A percentile compares a stretch with the other conserved stretches of the same genome.
Evolutionary conservation across 2,113 vertebrate species (phyloP).

Genomic region (Malurus alboscapulatus): DNA sequence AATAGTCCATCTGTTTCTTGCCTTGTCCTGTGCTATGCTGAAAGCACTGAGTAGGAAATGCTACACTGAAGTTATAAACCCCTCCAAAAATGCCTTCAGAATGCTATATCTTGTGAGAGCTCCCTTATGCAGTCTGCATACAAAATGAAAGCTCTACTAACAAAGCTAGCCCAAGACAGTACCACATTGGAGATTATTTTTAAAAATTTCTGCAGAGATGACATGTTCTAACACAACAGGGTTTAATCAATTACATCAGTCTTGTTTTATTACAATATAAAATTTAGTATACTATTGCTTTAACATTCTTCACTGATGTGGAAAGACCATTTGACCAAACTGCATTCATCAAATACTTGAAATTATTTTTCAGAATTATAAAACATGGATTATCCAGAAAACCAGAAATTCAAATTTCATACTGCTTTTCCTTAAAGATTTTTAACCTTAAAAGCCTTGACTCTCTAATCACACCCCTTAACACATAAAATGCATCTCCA

Average conservation of each 20-base stretch:
- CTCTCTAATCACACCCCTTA: not conserved
- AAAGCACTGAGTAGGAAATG: not conserved
- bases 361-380: not conserved
- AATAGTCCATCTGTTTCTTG: not conserved
- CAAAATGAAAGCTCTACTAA: not conserved
- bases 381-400: not conserved
- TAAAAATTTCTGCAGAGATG: not conserved
- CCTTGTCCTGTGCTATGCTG: not conserved
- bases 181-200: not conserved
- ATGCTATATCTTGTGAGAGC: not conserved
- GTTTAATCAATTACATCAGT: not conserved
- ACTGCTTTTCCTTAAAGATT: not conserved
- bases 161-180: not conserved
- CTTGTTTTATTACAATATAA: not conserved
- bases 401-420: not conserved
- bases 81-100: not conserved
- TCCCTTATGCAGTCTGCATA: not conserved
- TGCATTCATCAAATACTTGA: not conserved
- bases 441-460: not conserved
- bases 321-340: not conserved
- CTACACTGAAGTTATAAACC: not conserved
- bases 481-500: not conserved
- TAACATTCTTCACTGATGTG: not conserved
- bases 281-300: not conserved
- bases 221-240: not conserved